Conservation (phyloP, 2,797 vertebrate species). For the Ctenosaura bakeri region DNA sequence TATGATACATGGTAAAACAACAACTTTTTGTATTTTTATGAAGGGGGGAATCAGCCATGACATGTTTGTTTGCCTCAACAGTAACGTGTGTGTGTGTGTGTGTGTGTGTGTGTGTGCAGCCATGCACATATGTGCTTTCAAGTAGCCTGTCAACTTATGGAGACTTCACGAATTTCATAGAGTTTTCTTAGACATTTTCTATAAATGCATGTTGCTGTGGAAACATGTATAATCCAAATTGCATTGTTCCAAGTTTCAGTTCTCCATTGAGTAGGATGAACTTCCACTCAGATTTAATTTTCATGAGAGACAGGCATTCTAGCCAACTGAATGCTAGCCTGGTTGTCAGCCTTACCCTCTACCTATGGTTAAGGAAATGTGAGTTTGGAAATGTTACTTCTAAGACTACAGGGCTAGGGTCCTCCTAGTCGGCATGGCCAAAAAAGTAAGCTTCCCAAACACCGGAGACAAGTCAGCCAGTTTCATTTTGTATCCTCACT, state of each 20-base stretch:
- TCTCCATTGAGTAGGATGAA: neutral
- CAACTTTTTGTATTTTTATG: neutral
- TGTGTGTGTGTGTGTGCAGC: too few relatives aligned
- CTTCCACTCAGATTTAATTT: neutral
- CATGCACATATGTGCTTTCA: too few relatives aligned
- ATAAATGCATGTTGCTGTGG: neutral
- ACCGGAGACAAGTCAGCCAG: neutral
- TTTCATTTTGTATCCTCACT: neutral
- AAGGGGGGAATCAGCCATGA: neutral
- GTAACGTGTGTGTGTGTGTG: too few relatives aligned
- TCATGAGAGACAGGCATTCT: rapidly evolving
- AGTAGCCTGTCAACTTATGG: too few relatives aligned
- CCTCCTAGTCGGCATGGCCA: too few relatives aligned
- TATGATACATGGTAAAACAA: neutral
- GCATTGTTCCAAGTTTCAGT: neutral
- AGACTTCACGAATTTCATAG: too few relatives aligned
- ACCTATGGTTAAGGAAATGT: neutral
- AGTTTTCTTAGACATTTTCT: neutral
- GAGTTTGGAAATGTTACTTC: too few relatives aligned
- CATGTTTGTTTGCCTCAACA: neutral
- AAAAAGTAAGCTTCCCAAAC: too few relatives aligned
- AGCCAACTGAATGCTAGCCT: neutral
- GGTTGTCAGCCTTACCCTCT: neutral
- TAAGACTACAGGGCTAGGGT: too few relatives aligned
- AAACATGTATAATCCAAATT: neutral